phyloP scores from a whole-genome alignment of 1,140 invertebrate species.

The Manduca sexta region DNA sequence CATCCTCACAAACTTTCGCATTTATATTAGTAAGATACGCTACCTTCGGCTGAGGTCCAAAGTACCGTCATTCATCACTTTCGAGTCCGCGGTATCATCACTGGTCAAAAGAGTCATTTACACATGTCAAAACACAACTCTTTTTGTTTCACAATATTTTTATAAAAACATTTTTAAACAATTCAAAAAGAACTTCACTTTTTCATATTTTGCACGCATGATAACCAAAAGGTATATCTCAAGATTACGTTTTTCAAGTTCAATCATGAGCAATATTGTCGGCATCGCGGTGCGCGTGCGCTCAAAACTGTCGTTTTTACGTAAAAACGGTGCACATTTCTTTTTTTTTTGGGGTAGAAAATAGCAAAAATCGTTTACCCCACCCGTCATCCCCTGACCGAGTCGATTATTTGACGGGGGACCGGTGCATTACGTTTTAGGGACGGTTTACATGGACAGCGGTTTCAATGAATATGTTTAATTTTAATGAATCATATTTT shows the following conservation, averaged over 20 bases:
- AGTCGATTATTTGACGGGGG: conserved; percentile 47
- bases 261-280: not conserved
- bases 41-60: not conserved
- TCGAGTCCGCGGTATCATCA: not conserved
- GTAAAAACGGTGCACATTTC: conserved; percentile 56
- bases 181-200: no score
- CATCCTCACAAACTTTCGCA: no score
- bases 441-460: conserved; percentile 37
- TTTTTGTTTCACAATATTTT: no score
- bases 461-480: not conserved
- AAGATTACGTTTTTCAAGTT: no score
- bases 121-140: no score
- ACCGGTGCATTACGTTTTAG: conserved; percentile 54
- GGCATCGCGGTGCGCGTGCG: conserved; percentile 52
- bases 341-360: conserved; percentile 61
- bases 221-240: not conserved
- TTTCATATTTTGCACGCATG: no score
- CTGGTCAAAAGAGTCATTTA: not conserved
- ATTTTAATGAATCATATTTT: not conserved
- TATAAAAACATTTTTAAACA: not conserved
- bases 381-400: conserved; percentile 41
- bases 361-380: conserved; percentile 59
- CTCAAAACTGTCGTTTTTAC: conserved; percentile 39
- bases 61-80: not conserved
- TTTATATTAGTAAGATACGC: not conserved